A percentile compares a stretch with the other conserved stretches of the same genome.
Evolutionary conservation across 2,113 vertebrate genomes (phyloP).

Genomic region (Hydrolagus affinis): DNA sequence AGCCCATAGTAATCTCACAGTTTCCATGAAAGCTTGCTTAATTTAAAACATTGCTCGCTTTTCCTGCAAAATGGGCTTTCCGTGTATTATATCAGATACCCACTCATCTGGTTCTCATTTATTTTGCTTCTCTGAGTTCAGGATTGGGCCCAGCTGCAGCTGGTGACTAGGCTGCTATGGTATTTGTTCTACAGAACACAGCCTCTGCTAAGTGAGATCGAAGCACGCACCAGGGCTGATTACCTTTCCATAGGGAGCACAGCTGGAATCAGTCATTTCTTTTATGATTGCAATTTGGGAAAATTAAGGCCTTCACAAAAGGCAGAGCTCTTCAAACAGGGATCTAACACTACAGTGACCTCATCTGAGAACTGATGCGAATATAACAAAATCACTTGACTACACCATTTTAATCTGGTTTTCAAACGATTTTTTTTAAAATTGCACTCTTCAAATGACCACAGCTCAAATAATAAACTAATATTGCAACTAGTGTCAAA

Average conservation of each 20-base stretch:
- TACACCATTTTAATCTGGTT: background rate
- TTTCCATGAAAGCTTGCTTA: background rate
- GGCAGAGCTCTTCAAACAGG: background rate
- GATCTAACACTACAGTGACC: background rate
- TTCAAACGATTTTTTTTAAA: background rate
- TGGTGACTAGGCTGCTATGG: background rate
- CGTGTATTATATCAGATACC: background rate
- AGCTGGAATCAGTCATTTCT: background rate
- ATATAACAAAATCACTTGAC: background rate
- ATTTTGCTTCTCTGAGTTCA: too few species aligned
- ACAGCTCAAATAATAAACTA: background rate
- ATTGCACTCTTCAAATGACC: background rate
- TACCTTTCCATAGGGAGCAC: background rate
- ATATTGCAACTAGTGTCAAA: too few species aligned
- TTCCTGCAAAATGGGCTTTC: background rate
- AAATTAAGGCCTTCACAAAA: background rate
- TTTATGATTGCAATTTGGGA: conserved; percentile 9
- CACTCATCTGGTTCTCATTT: conserved; percentile 14
- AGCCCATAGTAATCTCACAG: background rate
- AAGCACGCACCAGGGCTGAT: background rate
- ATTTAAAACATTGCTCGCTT: background rate
- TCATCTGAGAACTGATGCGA: background rate
- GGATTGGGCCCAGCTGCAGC: background rate
- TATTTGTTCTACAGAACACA: background rate
- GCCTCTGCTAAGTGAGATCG: background rate